phyloP scores from a whole-genome alignment of 1,140 invertebrate species.

The Microplitis demolitor region DNA sequence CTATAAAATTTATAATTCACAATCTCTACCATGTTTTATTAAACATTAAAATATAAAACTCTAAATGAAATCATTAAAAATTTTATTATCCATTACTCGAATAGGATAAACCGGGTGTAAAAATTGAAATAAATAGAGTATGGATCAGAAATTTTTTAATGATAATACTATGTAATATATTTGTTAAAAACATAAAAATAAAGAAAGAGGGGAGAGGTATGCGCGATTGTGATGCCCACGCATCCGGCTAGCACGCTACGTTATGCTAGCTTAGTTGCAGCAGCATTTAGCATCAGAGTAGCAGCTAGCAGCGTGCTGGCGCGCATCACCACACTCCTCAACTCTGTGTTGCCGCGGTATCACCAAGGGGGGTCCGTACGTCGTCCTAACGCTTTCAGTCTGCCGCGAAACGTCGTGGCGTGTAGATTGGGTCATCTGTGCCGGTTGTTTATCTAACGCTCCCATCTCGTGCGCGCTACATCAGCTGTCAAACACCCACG shows the following conservation, averaged over 20 bases:
- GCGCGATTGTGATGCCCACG: conserved; percentile 17
- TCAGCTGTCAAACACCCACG: conserved; percentile 19
- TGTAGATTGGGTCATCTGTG: background rate
- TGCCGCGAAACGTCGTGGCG: conserved; percentile 34
- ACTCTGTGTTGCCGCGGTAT: conserved; percentile 17
- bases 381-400: conserved; percentile 25
- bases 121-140: too few species aligned
- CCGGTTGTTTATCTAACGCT: background rate
- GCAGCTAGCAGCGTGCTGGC: conserved; percentile 22
- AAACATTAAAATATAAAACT: too few species aligned
- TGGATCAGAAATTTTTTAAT: too few species aligned
- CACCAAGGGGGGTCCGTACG: conserved; percentile 12
- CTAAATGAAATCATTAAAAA: too few species aligned
- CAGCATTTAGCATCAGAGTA: conserved; percentile 12
- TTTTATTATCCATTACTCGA: too few species aligned
- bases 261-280: background rate
- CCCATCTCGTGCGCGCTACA: conserved; percentile 1
- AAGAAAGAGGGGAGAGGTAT: conserved; percentile 7
- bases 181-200: background rate
- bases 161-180: too few species aligned
- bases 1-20: too few species aligned
- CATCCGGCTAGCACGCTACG: conserved; percentile 26
- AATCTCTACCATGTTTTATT: too few species aligned
- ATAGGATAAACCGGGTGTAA: too few species aligned
- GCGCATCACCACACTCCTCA: conserved; percentile 22